Conservation (phyloP, 2,113 vertebrate species). For the Heterochromis multidens region DNA sequence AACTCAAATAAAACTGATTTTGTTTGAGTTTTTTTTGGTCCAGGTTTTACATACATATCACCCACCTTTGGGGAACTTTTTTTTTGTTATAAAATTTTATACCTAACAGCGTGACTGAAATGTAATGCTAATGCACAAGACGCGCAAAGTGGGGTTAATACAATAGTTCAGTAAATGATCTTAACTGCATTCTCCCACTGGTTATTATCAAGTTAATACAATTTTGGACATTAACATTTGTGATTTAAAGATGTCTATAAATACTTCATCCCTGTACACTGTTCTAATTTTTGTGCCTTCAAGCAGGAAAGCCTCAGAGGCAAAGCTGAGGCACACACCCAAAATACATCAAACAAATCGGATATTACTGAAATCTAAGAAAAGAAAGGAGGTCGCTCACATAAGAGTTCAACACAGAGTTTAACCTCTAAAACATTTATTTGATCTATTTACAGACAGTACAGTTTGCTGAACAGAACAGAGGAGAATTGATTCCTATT, state of each 20-base stretch:
- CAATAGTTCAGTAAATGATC: background rate
- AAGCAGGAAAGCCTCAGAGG: background rate
- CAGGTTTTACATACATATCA: no score
- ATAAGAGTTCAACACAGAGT: conserved; percentile 35
- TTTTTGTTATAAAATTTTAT: no score
- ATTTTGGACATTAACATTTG: background rate
- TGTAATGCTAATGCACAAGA: background rate
- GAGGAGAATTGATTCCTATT: conserved; percentile 30
- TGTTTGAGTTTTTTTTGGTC: no score
- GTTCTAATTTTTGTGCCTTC: background rate
- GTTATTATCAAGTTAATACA: background rate
- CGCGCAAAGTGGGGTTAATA: background rate
- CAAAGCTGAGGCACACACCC: background rate
- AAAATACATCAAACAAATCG: background rate
- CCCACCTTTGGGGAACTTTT: no score
- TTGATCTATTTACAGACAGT: conserved; percentile 74
- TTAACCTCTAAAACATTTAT: conserved; percentile 77
- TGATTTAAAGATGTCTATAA: background rate
- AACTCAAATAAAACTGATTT: no score
- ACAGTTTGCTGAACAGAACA: conserved; percentile 52
- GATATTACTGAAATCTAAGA: background rate
- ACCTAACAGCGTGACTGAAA: no score
- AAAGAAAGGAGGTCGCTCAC: conserved; percentile 34
- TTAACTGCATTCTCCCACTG: background rate
- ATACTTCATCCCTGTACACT: background rate